A percentile compares a stretch with the other conserved stretches of the same genome.
phyloP scores from a whole-genome alignment of 1,140 invertebrate species.

The Teleogryllus occipitalis region DNA sequence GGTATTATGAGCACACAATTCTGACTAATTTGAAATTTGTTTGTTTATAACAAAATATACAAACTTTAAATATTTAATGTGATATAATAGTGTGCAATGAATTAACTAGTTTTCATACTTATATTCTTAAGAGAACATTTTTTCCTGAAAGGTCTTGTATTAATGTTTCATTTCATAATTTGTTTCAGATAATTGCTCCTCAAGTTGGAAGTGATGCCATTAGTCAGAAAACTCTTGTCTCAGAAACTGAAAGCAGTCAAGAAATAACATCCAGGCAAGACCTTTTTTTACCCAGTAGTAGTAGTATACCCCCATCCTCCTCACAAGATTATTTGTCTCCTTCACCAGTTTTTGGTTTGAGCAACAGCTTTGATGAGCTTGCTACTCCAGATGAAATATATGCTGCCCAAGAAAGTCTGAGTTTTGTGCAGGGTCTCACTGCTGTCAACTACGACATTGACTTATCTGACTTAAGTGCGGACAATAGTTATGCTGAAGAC shows the following conservation, averaged over 20 bases:
- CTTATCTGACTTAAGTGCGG: constrained; percentile 56
- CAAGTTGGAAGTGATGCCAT: constrained; percentile 8
- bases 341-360: constrained; percentile 41
- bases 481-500: constrained; percentile 43
- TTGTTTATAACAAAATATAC: too few species aligned
- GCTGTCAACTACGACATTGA: constrained; percentile 66
- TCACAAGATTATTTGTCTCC: constrained; percentile 41
- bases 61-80: too few species aligned
- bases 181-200: constrained; percentile 17
- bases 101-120: too few species aligned
- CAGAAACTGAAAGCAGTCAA: not conserved
- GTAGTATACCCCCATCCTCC: not conserved
- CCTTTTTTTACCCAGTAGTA: not conserved
- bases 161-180: not conserved
- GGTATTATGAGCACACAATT: too few species aligned
- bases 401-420: constrained; percentile 24
- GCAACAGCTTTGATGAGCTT: constrained; percentile 44
- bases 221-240: not conserved
- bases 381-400: constrained; percentile 49
- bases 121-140: too few species aligned
- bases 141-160: not conserved
- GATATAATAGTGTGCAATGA: too few species aligned
- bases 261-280: not conserved
- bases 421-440: constrained; percentile 40
- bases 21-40: too few species aligned